phyloP scores from a whole-genome alignment of 2,113 vertebrate species.

The Dendropsophus ebraccatus region DNA sequence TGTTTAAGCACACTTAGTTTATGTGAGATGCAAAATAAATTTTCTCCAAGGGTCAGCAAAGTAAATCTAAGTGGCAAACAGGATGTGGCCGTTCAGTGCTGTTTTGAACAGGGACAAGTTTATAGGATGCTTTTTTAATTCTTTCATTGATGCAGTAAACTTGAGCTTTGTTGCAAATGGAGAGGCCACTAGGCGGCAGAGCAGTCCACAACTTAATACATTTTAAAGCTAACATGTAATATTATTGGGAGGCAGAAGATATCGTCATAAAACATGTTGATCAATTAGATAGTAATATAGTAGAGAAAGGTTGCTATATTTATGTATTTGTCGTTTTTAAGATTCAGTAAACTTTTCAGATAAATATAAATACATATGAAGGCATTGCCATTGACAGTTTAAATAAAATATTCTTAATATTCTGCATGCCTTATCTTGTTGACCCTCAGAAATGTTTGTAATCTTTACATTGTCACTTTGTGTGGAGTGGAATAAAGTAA shows the following conservation, averaged over 20 bases:
- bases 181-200: conserved; percentile 24
- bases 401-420: no score
- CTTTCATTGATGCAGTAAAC: not conserved
- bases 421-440: no score
- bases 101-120: conserved; percentile 59
- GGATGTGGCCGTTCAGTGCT: conserved; percentile 78
- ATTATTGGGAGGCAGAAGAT: no score
- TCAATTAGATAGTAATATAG: not conserved
- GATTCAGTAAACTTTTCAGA: no score
- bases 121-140: conserved; percentile 10
- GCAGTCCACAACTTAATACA: not conserved
- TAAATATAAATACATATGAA: not conserved
- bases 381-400: no score
- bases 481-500: not conserved
- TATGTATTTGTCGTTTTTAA: not conserved
- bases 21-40: conserved; percentile 62
- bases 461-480: not conserved
- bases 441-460: not conserved
- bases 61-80: conserved; percentile 24
- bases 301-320: not conserved
- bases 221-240: not conserved
- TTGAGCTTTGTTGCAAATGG: not conserved
- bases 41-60: conserved; percentile 73
- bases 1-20: not conserved
- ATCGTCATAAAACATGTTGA: no score